phyloP scores from a whole-genome alignment of 1,140 invertebrate genomes.

The Caenorhabditis tropicalis region DNA sequence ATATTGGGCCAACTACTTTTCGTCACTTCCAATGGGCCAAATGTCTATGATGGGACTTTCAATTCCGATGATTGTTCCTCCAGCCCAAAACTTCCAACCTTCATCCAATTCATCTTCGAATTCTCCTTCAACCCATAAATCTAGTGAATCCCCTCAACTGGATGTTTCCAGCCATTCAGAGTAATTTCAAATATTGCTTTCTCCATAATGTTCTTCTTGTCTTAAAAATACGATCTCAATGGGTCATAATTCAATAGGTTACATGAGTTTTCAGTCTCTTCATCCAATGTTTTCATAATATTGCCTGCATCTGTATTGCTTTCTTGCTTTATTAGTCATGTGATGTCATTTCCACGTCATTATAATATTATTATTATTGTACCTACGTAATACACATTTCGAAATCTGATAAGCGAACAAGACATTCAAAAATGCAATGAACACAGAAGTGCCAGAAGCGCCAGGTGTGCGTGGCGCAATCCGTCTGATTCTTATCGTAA shows the following conservation, averaged over 20 bases:
- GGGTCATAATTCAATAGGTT: neutral
- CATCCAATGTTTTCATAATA: too few relatives aligned
- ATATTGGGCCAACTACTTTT: constrained; percentile 78
- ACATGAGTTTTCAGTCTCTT: neutral
- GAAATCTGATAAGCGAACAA: constrained; percentile 27
- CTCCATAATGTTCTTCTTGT: neutral
- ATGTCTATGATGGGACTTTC: constrained; percentile 16
- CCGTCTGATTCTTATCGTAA: constrained; percentile 29
- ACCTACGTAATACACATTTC: neutral
- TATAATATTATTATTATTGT: constrained; percentile 18
- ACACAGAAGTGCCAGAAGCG: constrained; percentile 3
- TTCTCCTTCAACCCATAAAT: constrained; percentile 19
- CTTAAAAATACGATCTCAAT: neutral
- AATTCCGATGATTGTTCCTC: neutral
- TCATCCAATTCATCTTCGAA: neutral
- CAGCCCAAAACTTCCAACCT: neutral
- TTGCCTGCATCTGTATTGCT: neutral
- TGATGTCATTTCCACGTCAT: constrained; percentile 34
- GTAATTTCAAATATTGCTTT: neutral
- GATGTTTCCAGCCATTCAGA: constrained; percentile 18
- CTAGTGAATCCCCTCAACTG: constrained; percentile 10
- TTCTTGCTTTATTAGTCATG: constrained; percentile 5
- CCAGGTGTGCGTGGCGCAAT: constrained; percentile 30
- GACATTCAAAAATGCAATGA: constrained; percentile 19
- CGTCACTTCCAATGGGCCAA: constrained; percentile 65